Percentiles rank a stretch among this genome's conserved stretches.
Evolutionary conservation across 2,113 vertebrate species (phyloP).

Genomic region (Xiphias gladius): DNA sequence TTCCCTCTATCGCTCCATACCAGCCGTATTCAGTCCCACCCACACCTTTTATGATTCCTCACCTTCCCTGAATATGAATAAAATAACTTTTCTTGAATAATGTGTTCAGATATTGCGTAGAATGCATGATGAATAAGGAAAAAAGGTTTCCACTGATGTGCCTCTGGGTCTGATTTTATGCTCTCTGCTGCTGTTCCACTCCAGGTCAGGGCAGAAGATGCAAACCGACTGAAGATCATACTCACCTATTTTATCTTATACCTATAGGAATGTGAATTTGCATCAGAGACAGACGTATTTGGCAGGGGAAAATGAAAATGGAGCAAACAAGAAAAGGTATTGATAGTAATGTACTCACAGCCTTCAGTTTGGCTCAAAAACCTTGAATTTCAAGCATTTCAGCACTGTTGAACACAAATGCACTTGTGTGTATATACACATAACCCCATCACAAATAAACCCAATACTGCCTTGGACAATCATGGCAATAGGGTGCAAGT

Average conservation of each 20-base stretch:
- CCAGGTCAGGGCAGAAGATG: conserved; percentile 11
- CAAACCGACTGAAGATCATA: not conserved
- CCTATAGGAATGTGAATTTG: conserved; percentile 13
- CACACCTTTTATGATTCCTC: conserved; percentile 52
- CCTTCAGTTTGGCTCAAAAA: conserved; percentile 6
- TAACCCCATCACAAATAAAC: conserved; percentile 13
- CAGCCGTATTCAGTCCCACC: conserved; percentile 31
- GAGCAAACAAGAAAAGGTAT: conserved; percentile 11
- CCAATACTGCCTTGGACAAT: conserved; percentile 18
- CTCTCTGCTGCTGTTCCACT: conserved; percentile 4
- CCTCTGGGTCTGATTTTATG: conserved; percentile 1
- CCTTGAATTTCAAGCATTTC: conserved; percentile 1
- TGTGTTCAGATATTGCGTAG: conserved; percentile 20
- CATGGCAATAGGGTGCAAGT: conserved; percentile 18
- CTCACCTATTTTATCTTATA: not conserved
- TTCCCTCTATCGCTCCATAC: not conserved
- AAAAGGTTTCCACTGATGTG: not conserved
- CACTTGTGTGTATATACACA: not conserved
- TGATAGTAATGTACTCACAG: not conserved
- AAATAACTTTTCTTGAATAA: conserved; percentile 71
- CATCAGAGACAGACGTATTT: not conserved
- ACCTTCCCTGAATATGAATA: conserved; percentile 66
- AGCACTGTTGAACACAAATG: conserved; percentile 7
- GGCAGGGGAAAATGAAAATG: not conserved
- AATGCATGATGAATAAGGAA: conserved; percentile 30